These are phyloP conservation scores for Dendroctonus ponderosae DNA, from an alignment of 1,140 invertebrate genomes.

Conservation along the genomic window DNA sequence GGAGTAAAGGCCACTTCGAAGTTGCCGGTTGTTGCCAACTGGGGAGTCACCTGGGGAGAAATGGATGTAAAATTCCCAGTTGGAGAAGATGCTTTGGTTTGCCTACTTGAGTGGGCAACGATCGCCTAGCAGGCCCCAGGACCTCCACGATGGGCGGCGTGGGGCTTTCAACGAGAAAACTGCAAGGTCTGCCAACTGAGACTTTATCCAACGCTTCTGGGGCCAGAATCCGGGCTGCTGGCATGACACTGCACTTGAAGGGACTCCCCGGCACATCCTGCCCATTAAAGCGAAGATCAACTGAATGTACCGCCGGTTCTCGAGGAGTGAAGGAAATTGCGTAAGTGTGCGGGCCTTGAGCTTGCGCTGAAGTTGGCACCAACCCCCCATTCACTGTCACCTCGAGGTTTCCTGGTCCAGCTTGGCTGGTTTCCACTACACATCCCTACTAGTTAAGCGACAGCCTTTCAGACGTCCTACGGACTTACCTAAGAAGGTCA, in stretches of 20 bases:
- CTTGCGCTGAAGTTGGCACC: conserved; percentile 92
- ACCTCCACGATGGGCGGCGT: conserved; percentile 75
- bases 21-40: conserved; percentile 48
- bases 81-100: not conserved
- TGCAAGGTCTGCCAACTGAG: conserved; percentile 79
- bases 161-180: conserved; percentile 81
- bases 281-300: conserved; percentile 93
- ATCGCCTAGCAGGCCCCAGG: conserved; percentile 69
- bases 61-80: not conserved
- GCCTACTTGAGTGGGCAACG: conserved; percentile 65
- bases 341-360: conserved; percentile 92
- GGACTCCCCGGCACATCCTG: conserved; percentile 87
- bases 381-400: conserved; percentile 95
- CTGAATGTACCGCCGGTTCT: conserved; percentile 84
- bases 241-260: conserved; percentile 59
- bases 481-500: conserved; percentile 86
- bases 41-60: conserved; percentile 44
- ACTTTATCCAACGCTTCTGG: conserved; percentile 88
- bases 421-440: conserved; percentile 93
- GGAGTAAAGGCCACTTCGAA: conserved; percentile 79
- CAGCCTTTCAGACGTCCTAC: not conserved
- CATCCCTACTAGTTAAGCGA: conserved; percentile 8
- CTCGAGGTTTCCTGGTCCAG: conserved; percentile 94
- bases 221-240: conserved; percentile 73
- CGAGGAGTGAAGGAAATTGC: conserved; percentile 95